These are phyloP conservation scores for Paramormyrops kingsleyae DNA, from an alignment of 2,113 vertebrate genomes.

Conservation along the genomic window DNA sequence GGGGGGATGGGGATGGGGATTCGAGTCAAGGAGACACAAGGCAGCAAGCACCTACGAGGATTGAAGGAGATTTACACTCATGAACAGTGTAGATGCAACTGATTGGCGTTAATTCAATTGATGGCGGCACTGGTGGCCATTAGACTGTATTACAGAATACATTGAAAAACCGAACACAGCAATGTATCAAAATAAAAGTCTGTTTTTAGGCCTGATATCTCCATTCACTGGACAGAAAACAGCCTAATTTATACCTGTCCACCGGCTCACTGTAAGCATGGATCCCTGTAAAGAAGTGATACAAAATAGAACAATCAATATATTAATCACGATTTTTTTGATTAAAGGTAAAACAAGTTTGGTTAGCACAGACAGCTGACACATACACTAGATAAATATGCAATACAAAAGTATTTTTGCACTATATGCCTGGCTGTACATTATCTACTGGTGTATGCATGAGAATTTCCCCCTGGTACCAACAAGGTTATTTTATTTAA, in stretches of 20 bases:
- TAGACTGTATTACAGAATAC: not conserved
- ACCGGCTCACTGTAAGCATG: not conserved
- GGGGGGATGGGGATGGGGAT: slow-evolving; percentile 8
- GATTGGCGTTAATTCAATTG: not conserved
- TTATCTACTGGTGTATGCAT: not conserved
- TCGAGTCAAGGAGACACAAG: slow-evolving; percentile 17
- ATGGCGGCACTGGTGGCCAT: not conserved
- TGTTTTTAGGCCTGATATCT: not conserved
- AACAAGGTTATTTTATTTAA: not conserved
- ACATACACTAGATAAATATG: not conserved
- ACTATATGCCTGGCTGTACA: not conserved
- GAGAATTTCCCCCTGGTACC: not conserved
- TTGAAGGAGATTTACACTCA: not conserved
- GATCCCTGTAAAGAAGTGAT: not conserved
- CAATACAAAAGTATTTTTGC: not conserved
- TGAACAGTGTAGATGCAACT: not conserved
- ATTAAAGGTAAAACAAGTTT: not conserved
- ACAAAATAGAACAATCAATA: not conserved
- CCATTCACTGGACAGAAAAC: not conserved
- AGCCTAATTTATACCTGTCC: not conserved
- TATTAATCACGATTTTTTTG: not conserved
- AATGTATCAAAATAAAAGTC: not conserved
- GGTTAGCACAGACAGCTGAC: not conserved
- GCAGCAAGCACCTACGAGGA: slow-evolving; percentile 11
- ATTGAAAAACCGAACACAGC: not conserved